Evolutionary conservation across 2,888 invertebrate genomes (phyloP), one percentile per base, ranked within the genome.

Genomic region (Nomada fucata): DNA sequence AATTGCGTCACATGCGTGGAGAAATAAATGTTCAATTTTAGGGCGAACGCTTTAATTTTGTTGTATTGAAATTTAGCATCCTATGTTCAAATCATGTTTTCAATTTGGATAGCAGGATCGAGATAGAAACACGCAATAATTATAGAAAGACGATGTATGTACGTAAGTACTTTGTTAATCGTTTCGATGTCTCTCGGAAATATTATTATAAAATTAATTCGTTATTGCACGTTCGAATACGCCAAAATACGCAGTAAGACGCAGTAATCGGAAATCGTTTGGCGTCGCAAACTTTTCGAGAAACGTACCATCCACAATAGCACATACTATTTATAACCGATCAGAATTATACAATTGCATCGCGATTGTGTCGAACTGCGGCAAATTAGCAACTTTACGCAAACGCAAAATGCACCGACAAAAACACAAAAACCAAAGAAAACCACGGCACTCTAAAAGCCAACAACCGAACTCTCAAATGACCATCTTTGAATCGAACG

Each of bases 261-360:
- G 36, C 36, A 52, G 23, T 36, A 59, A 65, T 18, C 2, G 5
- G 59, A 3, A 3, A 53, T 13, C 9, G 7, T 11, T 26, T 7
- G 9, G 15, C 10, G 15, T 47, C 50, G n/a, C 9, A 29, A 57
- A 57, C 10, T 10, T 57, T 15, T 11, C 60, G 11, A 52, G 18
- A 11, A 20, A 15, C 23, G 4, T 44, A 29, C 50, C 15, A n/a
- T 15, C 63, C n/a, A n/a, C 29, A 23, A 26, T 23, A 9, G 2
- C 44, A 5, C 7, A n/a, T 15, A 23, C 18, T 64, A 64, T 55
- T 63, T 64, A 57, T 64, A 47, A 73, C 26, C 55, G 7, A 23
- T 63, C 10, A 5, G 53, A 53, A 23, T 42, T 13, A 23, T 9
- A 9, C 20, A 36, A 20, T 61, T 29, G 4, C 53, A n/a, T 18